phyloP scores from a whole-genome alignment of 2,113 vertebrate genomes.

The Sporophila hypoxantha region DNA sequence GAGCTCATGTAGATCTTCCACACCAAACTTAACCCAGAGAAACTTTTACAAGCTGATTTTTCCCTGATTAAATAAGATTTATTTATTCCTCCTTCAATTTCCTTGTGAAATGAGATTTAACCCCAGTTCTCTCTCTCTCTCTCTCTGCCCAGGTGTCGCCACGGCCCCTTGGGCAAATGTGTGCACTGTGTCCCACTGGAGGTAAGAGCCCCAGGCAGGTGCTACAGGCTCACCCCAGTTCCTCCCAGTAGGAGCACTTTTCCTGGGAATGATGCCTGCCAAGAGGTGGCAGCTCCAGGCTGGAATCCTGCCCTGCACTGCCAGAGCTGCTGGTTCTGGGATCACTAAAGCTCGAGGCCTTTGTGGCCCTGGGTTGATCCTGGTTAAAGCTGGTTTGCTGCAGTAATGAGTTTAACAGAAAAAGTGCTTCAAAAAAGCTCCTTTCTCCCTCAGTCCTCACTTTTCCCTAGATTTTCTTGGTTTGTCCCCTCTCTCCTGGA shows the following conservation, averaged over 20 bases:
- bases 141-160: slow-evolving; percentile 81
- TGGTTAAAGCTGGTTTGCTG: neutral
- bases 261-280: neutral
- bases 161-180: slow-evolving; percentile 91
- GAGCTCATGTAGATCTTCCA: neutral
- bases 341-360: neutral
- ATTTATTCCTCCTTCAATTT: neutral
- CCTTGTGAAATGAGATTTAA: neutral
- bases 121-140: neutral
- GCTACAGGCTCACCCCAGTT: neutral
- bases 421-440: neutral
- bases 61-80: too few species aligned
- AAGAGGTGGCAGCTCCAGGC: neutral
- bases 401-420: neutral
- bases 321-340: neutral
- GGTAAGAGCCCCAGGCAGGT: slow-evolving; percentile 68
- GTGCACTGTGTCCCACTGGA: slow-evolving; percentile 96
- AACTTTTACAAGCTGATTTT: neutral
- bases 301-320: neutral
- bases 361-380: neutral
- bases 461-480: neutral
- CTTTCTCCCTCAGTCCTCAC: neutral
- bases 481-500: neutral
- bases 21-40: neutral
- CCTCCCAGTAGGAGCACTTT: neutral